Percentiles rank a stretch among this genome's conserved stretches.
Evolutionary conservation across 2,888 invertebrate genomes (phyloP).

Genomic region (Campoplex capitator): DNA sequence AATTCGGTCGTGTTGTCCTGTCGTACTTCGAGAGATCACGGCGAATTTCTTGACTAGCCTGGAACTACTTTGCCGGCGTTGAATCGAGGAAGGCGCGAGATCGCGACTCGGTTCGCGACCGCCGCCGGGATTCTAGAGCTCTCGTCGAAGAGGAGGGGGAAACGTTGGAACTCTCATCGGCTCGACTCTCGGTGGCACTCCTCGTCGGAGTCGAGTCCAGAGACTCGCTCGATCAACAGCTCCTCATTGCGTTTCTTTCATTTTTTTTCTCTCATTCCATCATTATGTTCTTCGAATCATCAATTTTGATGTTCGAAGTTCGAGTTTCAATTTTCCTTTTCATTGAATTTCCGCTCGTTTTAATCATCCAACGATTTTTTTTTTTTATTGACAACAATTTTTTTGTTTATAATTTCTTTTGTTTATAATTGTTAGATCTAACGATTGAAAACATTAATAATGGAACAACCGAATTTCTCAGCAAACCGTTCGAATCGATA

Average conservation of each 20-base stretch:
- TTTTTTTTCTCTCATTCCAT: not conserved
- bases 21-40: slow-evolving; percentile 80
- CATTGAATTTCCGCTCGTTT: too few species aligned
- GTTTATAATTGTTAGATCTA: not conserved
- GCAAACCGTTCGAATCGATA: not conserved
- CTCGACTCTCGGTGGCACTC: slow-evolving; percentile 3
- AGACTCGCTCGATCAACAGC: slow-evolving; percentile 37
- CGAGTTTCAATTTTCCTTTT: not conserved
- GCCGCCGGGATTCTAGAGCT: slow-evolving; percentile 59
- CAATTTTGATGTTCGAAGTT: not conserved
- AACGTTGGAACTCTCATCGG: slow-evolving; percentile 24
- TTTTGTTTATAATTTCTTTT: too few species aligned
- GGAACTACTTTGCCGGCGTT: slow-evolving; percentile 63
- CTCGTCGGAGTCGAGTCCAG: slow-evolving; percentile 35
- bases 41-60: slow-evolving; percentile 17
- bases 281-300: not conserved
- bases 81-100: slow-evolving; percentile 42
- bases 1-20: slow-evolving; percentile 74
- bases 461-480: not conserved
- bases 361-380: not conserved
- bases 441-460: not conserved
- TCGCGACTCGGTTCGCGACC: slow-evolving; percentile 42
- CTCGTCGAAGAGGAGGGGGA: slow-evolving; percentile 32
- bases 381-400: not conserved
- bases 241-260: not conserved